These are phyloP conservation scores for Frankliniella fusca DNA, from an alignment of 2,888 invertebrate genomes.

Conservation along the genomic window DNA sequence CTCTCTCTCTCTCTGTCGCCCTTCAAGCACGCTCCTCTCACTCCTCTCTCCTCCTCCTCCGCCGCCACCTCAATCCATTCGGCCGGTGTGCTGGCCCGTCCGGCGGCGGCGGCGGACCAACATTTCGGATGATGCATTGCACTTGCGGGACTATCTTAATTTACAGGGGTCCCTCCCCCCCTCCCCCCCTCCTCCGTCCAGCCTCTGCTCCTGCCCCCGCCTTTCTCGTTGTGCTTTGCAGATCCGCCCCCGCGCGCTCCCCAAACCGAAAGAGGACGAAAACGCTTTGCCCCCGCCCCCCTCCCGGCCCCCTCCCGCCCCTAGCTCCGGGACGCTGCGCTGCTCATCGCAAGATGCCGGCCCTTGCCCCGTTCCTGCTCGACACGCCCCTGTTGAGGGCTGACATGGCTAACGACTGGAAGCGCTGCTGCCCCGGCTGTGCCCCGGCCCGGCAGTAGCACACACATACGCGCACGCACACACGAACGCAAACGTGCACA, in stretches of 20 bases:
- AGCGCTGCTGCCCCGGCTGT: background rate
- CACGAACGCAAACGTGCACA: background rate
- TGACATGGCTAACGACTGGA: conserved; percentile 45
- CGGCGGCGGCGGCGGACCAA: conserved; percentile 34
- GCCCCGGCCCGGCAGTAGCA: background rate
- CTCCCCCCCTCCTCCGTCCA: background rate
- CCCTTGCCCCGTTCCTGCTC: conserved; percentile 31
- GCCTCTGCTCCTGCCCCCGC: background rate
- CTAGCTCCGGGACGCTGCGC: too few relatives aligned
- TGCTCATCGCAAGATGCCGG: too few relatives aligned
- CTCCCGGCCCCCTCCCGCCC: conserved; percentile 28
- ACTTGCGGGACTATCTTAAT: background rate
- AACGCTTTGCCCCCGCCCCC: conserved; percentile 31
- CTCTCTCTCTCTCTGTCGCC: background rate
- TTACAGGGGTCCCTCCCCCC: conserved; percentile 33
- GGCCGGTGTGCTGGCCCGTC: conserved; percentile 37
- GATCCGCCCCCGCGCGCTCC: too few relatives aligned
- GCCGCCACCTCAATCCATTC: conserved; percentile 37
- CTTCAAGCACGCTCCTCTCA: background rate
- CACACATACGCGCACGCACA: background rate
- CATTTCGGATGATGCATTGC: background rate
- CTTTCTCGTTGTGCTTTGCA: background rate
- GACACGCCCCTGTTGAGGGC: conserved; percentile 51
- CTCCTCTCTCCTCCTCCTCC: conserved; percentile 27
- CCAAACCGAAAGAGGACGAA: too few relatives aligned